Conservation (phyloP, 2,797 vertebrate genomes). For the Orestias chungarensis region DNA sequence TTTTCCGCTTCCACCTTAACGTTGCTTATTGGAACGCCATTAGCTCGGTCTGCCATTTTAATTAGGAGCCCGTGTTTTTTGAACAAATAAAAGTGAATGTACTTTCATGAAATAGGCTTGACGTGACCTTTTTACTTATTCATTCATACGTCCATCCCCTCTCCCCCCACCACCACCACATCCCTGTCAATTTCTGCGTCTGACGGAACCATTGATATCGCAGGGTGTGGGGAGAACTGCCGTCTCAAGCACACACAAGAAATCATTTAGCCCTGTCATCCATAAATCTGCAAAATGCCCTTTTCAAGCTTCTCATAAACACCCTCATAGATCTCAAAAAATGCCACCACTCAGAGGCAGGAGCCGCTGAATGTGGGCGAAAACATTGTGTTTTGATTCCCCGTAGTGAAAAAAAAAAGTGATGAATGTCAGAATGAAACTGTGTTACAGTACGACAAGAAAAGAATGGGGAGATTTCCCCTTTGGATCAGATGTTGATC, state of each 20-base stretch:
- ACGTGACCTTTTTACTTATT: constrained; percentile 78
- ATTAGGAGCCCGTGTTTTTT: constrained; percentile 73
- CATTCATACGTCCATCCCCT: constrained; percentile 44
- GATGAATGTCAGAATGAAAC: constrained; percentile 53
- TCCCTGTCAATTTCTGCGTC: constrained; percentile 34
- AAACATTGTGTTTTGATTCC: constrained; percentile 39
- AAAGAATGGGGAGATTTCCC: constrained; percentile 10
- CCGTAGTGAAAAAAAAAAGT: constrained; percentile 35
- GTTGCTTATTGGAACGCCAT: constrained; percentile 73
- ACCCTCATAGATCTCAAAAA: constrained; percentile 72
- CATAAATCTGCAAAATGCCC: constrained; percentile 73
- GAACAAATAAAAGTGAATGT: constrained; percentile 79
- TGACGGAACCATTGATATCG: constrained; percentile 15
- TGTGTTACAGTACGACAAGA: constrained; percentile 27
- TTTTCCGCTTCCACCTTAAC: constrained; percentile 62
- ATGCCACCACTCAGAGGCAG: constrained; percentile 62
- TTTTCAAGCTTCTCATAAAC: constrained; percentile 74
- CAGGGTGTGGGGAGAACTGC: constrained; percentile 21
- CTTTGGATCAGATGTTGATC: neutral
- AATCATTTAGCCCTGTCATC: constrained; percentile 68
- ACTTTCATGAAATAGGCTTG: constrained; percentile 77
- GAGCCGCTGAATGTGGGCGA: constrained; percentile 43
- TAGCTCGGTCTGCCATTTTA: constrained; percentile 76
- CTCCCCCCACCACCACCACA: neutral
- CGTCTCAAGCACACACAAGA: constrained; percentile 48